Evolutionary conservation across 2,888 invertebrate genomes (phyloP).

Genomic region (Ectropis crepuscularia): DNA sequence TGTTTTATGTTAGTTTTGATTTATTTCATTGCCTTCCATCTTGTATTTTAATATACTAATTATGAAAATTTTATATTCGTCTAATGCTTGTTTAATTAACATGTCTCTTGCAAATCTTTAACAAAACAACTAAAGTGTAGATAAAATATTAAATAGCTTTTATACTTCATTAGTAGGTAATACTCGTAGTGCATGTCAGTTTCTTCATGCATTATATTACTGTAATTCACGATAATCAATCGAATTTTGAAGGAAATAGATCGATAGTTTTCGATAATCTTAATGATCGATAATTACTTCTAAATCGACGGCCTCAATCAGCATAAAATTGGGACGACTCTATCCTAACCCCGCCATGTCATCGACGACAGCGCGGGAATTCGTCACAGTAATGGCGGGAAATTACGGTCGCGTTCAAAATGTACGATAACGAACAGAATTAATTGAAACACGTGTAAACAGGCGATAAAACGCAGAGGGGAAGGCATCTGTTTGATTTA

Average conservation of each 20-base stretch:
- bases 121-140: too few species aligned
- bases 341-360: background rate
- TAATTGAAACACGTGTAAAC: slow-evolving; percentile 72
- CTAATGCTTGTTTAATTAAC: background rate
- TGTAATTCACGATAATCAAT: too few species aligned
- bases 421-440: slow-evolving; percentile 71
- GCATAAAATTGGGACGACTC: background rate
- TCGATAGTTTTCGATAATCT: too few species aligned
- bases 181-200: too few species aligned
- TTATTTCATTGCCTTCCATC: slow-evolving; percentile 47
- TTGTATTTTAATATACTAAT: slow-evolving; percentile 5
- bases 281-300: background rate
- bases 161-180: too few species aligned
- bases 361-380: slow-evolving; percentile 63
- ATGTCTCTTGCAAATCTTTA: background rate
- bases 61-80: slow-evolving; percentile 3
- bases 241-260: too few species aligned
- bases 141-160: too few species aligned
- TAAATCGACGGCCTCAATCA: background rate
- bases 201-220: too few species aligned
- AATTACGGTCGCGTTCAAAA: slow-evolving; percentile 58
- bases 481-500: slow-evolving; percentile 75
- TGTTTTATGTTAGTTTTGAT: slow-evolving; percentile 42
- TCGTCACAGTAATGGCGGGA: slow-evolving; percentile 42
- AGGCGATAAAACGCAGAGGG: slow-evolving; percentile 31